phyloP scores from a whole-genome alignment of 2,113 vertebrate species.

The Saguinus midas region DNA sequence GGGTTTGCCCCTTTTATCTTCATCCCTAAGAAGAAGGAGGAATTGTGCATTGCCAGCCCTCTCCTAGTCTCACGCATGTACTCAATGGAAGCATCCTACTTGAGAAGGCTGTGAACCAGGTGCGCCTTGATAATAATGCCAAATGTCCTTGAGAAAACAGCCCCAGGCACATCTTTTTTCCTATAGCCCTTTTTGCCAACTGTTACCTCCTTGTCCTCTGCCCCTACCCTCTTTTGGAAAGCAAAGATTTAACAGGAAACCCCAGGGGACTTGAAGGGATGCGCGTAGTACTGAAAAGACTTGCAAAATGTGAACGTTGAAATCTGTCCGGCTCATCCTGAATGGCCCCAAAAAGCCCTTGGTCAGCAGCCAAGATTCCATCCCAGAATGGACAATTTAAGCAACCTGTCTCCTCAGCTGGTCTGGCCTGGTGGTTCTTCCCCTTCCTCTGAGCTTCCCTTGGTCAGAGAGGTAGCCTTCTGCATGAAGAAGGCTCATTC shows the following conservation, averaged over 20 bases:
- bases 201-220: background rate
- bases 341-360: background rate
- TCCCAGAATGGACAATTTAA: background rate
- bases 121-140: background rate
- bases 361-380: background rate
- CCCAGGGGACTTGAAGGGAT: background rate
- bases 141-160: background rate
- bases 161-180: background rate
- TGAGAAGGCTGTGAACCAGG: background rate
- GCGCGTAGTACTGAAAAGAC: background rate
- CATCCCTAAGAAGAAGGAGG: background rate
- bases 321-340: background rate
- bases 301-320: background rate
- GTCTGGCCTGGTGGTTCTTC: background rate
- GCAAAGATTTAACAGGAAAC: background rate
- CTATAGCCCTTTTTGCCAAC: background rate
- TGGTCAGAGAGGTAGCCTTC: background rate
- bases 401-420: background rate
- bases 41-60: background rate
- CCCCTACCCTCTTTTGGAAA: background rate
- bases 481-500: background rate
- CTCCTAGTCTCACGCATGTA: accelerated
- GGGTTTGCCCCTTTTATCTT: background rate
- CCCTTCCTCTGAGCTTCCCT: background rate
- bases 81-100: background rate